These are phyloP conservation scores for Oenanthe oenanthe DNA, from an alignment of 2,113 vertebrate genomes.

Conservation along the genomic window DNA sequence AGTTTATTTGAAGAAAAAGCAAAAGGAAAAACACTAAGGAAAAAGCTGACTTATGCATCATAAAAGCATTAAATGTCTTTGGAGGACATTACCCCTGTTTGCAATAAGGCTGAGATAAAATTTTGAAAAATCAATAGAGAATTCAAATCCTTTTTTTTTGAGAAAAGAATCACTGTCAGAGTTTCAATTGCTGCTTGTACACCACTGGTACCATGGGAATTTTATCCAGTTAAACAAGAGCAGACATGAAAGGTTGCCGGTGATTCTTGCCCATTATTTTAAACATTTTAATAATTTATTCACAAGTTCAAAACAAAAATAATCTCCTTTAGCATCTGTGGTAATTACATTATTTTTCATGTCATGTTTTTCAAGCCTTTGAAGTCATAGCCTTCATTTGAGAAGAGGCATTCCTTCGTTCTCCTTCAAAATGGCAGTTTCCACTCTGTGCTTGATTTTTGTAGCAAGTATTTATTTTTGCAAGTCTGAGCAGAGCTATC, in stretches of 20 bases:
- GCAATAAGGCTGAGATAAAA: neutral
- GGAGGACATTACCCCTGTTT: neutral
- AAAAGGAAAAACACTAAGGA: neutral
- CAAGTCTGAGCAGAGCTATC: neutral
- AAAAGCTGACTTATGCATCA: neutral
- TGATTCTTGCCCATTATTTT: neutral
- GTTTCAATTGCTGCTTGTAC: neutral
- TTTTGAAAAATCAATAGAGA: neutral
- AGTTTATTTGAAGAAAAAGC: neutral
- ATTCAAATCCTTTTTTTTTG: neutral
- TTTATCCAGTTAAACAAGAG: neutral
- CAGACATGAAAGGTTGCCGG: neutral
- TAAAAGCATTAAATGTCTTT: neutral
- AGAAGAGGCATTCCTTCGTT: neutral
- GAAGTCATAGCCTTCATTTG: neutral
- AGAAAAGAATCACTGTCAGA: neutral
- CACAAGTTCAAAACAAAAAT: neutral
- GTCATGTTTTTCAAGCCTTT: neutral
- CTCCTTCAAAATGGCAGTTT: neutral
- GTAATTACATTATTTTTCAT: neutral
- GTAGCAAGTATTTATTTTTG: neutral
- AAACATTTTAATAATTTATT: constrained; percentile 10
- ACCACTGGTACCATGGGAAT: neutral
- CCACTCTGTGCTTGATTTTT: neutral
- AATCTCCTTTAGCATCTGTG: neutral